Evolutionary conservation across 1,140 invertebrate species (phyloP), one percentile per base, ranked within the genome.

Genomic region (Teleopsis dalmanni): DNA sequence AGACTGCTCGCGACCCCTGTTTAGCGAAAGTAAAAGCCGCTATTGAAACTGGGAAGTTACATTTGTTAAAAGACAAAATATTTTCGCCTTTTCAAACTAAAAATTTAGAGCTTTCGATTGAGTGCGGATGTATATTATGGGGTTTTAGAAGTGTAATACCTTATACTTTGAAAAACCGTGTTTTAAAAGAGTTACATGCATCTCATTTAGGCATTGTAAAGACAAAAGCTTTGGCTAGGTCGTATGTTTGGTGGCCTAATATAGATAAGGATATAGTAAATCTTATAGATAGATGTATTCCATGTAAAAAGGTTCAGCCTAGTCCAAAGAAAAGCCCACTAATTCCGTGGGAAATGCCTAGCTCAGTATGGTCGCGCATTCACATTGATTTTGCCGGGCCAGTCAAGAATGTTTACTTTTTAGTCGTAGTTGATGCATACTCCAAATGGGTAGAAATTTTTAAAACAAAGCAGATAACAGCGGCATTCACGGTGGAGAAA

Each of bases 91-190:
- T 51, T 56, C 22, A 50, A 56, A 48, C 33, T 29, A 18, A 48
- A 47, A 49, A 37, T 26, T 22, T 47, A 31, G 51, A 63, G 46
- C 51, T 61, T 34, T 48, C 57, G 19, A 14, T 57, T 11, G 54
- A 53, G n/a, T 29, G 54, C 33, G 54, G 51, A 14, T 62, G 59
- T 33, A 19, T 51, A 34, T 25, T 51, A 22, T 51, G 43, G 50
- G 50, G 50, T 23, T 47, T 41, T 42, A 40, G 43, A 26, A 34
- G 18, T 9, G 35, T 51, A n/a, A 42, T 47, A 40, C 50, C 50
- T 31, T 16, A 47, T 41, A 51, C 36, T 51, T 13, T 22, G 41
- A 36, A 29, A 46, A 23, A 31, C 21, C 23, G 23, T 36, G n/a
- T 14, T 14, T 9, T 49, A 7, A 22, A 41, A 40, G 11, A 18